Conservation (phyloP, 1,140 invertebrate species). For the Matsumurasca onukii region DNA sequence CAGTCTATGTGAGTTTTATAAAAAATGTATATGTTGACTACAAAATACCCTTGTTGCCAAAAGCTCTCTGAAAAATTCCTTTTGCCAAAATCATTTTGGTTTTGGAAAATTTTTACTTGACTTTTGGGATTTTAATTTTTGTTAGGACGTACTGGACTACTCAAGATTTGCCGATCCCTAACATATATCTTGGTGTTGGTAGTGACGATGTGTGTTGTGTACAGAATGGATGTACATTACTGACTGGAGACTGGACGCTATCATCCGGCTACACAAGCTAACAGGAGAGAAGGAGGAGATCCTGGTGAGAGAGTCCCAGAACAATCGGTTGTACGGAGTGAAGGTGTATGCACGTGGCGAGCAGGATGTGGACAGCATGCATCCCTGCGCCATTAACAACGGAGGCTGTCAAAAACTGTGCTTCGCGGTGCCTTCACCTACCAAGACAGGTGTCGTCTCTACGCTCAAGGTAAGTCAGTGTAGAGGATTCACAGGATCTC, state of each 20-base stretch:
- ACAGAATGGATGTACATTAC: constrained; percentile 94
- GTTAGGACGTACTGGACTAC: too few species aligned
- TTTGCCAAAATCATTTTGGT: too few species aligned
- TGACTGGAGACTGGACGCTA: constrained; percentile 95
- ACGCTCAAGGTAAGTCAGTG: constrained; percentile 19
- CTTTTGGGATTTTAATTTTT: too few species aligned
- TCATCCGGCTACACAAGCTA: constrained; percentile 86
- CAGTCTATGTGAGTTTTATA: too few species aligned
- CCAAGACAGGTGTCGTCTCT: constrained; percentile 35
- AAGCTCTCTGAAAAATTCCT: too few species aligned
- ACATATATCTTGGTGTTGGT: too few species aligned
- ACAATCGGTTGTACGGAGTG: constrained; percentile 88
- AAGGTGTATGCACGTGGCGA: constrained; percentile 84
- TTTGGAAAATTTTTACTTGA: too few species aligned
- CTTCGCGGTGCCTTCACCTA: constrained; percentile 77
- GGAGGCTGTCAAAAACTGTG: constrained; percentile 94
- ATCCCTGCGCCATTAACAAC: constrained; percentile 83
- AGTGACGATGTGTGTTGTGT: constrained; percentile 37
- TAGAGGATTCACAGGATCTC: too few species aligned
- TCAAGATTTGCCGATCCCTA: too few species aligned
- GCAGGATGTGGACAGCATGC: constrained; percentile 68
- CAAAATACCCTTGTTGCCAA: too few species aligned
- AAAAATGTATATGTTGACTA: too few species aligned
- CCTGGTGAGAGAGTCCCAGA: constrained; percentile 84
- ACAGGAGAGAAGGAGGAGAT: constrained; percentile 84